Conservation (phyloP, 2,888 invertebrate genomes). For the Aleiodes alternator region DNA sequence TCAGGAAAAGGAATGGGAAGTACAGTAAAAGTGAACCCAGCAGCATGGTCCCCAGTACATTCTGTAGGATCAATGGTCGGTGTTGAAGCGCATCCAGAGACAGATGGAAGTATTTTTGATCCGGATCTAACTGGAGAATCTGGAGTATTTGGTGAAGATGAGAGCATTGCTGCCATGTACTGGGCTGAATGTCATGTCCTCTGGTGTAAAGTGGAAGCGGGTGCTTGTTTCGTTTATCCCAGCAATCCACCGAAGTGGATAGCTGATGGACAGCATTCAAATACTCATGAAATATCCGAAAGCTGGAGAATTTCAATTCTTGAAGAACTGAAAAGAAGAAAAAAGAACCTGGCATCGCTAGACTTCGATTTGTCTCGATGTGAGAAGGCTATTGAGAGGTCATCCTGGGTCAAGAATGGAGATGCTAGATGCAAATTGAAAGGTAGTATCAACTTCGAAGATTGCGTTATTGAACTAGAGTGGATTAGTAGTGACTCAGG, state of each 20-base stretch:
- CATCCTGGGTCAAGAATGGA: conserved; percentile 91
- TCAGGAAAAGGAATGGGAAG: conserved; percentile 73
- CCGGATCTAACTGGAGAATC: conserved; percentile 83
- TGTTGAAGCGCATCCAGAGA: conserved; percentile 90
- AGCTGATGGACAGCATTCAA: conserved; percentile 78
- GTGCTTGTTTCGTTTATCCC: conserved; percentile 87
- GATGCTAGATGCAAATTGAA: conserved; percentile 82
- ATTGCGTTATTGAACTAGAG: conserved; percentile 88
- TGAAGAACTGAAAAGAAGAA: conserved; percentile 81
- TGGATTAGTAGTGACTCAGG: conserved; percentile 83
- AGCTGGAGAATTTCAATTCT: conserved; percentile 87
- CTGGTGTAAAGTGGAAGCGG: conserved; percentile 89
- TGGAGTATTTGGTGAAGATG: conserved; percentile 88
- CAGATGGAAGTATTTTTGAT: conserved; percentile 88
- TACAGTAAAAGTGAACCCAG: conserved; percentile 79
- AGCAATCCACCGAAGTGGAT: conserved; percentile 85
- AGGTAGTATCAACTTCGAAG: conserved; percentile 79
- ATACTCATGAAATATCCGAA: conserved; percentile 79
- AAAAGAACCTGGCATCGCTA: conserved; percentile 72
- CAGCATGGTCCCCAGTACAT: conserved; percentile 92
- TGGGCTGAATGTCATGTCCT: conserved; percentile 89
- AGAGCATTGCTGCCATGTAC: conserved; percentile 82
- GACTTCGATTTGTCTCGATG: conserved; percentile 79
- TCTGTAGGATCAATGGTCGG: conserved; percentile 90
- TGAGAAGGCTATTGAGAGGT: conserved; percentile 86